Evolutionary conservation across 1,140 invertebrate species (phyloP).

Genomic region (Drosophila nannoptera): DNA sequence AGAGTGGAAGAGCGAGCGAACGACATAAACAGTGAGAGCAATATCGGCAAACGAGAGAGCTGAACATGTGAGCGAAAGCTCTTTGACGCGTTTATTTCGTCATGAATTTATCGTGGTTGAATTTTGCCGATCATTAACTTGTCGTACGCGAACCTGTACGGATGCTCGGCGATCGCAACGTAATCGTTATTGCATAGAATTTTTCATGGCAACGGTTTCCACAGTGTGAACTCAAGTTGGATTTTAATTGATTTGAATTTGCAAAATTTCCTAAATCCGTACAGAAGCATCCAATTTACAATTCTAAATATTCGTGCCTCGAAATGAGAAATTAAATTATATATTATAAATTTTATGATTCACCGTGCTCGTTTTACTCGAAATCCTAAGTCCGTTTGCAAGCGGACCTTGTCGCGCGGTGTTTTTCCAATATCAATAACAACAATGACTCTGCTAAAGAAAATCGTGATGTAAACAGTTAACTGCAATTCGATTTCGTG

Average conservation of each 20-base stretch:
- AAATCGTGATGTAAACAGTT: background rate
- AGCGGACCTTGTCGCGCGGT: slow-evolving; percentile 3
- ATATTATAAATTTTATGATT: slow-evolving; percentile 10
- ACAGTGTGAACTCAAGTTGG: background rate
- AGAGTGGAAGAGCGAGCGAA: background rate
- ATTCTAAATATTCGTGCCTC: background rate
- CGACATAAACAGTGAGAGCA: too few species aligned
- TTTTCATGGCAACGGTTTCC: slow-evolving; percentile 35
- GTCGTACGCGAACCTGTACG: slow-evolving; percentile 49
- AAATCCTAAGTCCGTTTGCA: slow-evolving; percentile 10
- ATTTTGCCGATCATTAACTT: slow-evolving; percentile 59
- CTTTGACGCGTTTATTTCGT: slow-evolving; percentile 48
- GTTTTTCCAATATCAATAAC: slow-evolving; percentile 9
- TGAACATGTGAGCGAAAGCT: slow-evolving; percentile 31
- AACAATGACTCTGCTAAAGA: slow-evolving; percentile 1
- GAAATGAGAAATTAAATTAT: background rate
- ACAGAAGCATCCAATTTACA: background rate
- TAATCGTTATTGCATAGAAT: slow-evolving; percentile 44
- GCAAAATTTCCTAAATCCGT: slow-evolving; percentile 6
- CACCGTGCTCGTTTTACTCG: background rate
- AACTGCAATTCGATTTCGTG: slow-evolving; percentile 1
- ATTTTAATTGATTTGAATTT: background rate
- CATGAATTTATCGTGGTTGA: slow-evolving; percentile 54
- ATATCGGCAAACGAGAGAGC: background rate
- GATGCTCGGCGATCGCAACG: slow-evolving; percentile 35